A percentile compares a stretch with the other conserved stretches of the same genome.
Evolutionary conservation across 2,797 vertebrate species (phyloP).

Genomic region (Lagorchestes hirsutus): DNA sequence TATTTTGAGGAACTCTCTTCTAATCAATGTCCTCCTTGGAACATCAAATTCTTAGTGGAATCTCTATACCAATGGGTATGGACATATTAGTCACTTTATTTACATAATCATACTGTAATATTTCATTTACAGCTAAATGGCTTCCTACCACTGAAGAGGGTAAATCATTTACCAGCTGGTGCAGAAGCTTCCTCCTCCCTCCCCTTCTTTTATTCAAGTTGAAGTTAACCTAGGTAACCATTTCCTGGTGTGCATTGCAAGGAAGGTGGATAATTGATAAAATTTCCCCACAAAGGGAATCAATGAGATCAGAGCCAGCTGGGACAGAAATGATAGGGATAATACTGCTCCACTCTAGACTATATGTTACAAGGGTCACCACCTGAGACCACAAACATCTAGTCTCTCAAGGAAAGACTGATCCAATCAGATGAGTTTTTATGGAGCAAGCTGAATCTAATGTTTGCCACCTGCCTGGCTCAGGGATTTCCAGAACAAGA

Average conservation of each 20-base stretch:
- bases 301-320: constrained; percentile 63
- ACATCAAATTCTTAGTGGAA: neutral
- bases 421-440: neutral
- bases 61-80: neutral
- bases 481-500: constrained; percentile 45
- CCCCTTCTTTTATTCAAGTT: constrained; percentile 21
- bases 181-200: constrained; percentile 29
- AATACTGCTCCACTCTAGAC: fast-evolving
- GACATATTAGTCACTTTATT: constrained; percentile 22
- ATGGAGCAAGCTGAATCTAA: constrained; percentile 10
- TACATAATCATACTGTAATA: constrained; percentile 27
- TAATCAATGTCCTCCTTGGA: neutral
- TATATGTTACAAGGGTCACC: constrained; percentile 44
- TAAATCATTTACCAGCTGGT: constrained; percentile 24
- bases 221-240: constrained; percentile 15
- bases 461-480: constrained; percentile 6
- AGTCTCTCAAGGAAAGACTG: neutral
- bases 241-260: neutral
- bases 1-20: neutral
- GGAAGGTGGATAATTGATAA: constrained; percentile 46
- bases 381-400: neutral
- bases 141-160: constrained; percentile 16
- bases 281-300: constrained; percentile 57
- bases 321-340: constrained; percentile 37
- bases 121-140: constrained; percentile 27